These are phyloP conservation scores for Coracopsis vasa DNA, from an alignment of 2,113 vertebrate species.

Conservation along the genomic window DNA sequence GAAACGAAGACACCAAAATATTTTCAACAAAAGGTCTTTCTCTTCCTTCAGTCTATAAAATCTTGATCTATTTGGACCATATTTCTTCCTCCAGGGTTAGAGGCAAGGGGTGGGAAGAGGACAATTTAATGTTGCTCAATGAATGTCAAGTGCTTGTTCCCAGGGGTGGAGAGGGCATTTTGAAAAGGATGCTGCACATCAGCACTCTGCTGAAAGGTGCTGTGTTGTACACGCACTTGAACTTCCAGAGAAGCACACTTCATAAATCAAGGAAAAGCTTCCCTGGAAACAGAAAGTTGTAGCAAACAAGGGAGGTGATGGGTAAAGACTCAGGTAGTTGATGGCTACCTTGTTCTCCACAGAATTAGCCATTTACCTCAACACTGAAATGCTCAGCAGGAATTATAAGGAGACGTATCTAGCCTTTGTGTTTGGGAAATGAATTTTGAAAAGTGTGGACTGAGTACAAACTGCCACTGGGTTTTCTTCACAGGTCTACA, in stretches of 20 bases:
- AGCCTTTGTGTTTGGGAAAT: background rate
- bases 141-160: background rate
- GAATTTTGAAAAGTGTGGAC: background rate
- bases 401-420: background rate
- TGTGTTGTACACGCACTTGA: background rate
- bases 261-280: background rate
- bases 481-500: conserved; percentile 2
- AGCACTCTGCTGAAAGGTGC: background rate
- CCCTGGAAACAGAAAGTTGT: background rate
- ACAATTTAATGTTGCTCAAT: background rate
- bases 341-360: background rate
- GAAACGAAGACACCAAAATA: background rate
- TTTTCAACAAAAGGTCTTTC: background rate
- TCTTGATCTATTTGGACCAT: background rate
- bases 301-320: background rate
- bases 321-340: background rate
- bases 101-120: background rate
- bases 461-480: background rate
- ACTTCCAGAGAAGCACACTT: background rate
- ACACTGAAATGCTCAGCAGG: background rate
- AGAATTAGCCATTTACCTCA: background rate
- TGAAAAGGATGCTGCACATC: background rate
- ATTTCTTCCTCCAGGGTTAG: background rate
- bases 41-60: background rate
- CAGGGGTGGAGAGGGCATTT: background rate